Conservation (phyloP, 2,797 vertebrate genomes). For the Nannoperca australis region DNA sequence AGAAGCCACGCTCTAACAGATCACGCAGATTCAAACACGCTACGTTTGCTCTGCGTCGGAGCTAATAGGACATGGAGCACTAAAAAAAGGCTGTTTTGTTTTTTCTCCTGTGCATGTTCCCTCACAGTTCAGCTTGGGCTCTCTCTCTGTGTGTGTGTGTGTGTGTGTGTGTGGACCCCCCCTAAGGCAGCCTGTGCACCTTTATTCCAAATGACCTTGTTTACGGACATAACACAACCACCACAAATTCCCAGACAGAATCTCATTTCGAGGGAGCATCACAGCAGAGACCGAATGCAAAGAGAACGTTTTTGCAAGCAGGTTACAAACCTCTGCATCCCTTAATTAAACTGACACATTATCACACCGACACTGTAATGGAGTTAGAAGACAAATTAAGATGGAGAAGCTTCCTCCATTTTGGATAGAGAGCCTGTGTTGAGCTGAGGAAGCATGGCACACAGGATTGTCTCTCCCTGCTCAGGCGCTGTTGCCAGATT, state of each 20-base stretch:
- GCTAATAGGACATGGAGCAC: slow-evolving; percentile 78
- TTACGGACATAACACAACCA: slow-evolving; percentile 83
- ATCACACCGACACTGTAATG: slow-evolving; percentile 32
- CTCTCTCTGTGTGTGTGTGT: slow-evolving; percentile 19
- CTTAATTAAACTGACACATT: slow-evolving; percentile 61
- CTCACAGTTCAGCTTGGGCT: slow-evolving; percentile 67
- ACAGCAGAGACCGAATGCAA: slow-evolving; percentile 46
- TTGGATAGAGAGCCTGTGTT: slow-evolving; percentile 64
- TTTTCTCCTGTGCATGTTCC: slow-evolving; percentile 55
- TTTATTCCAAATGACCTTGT: slow-evolving; percentile 88
- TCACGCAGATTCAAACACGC: slow-evolving; percentile 80
- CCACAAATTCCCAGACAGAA: slow-evolving; percentile 78
- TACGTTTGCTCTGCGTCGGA: slow-evolving; percentile 77
- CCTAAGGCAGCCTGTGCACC: slow-evolving; percentile 83
- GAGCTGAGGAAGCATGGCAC: slow-evolving; percentile 58
- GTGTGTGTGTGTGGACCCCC: slow-evolving; percentile 56
- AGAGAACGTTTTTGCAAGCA: slow-evolving; percentile 38
- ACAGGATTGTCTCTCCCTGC: slow-evolving; percentile 49
- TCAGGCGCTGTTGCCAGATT: slow-evolving; percentile 57
- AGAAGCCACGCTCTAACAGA: slow-evolving; percentile 75
- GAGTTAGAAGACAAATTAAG: slow-evolving; percentile 59
- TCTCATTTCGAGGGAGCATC: slow-evolving; percentile 75
- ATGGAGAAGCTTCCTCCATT: slow-evolving; percentile 73
- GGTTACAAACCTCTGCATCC: slow-evolving; percentile 49
- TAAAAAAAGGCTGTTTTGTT: slow-evolving; percentile 71